Percentiles rank a stretch among this genome's conserved stretches.
These are phyloP conservation scores for Apogon talboti DNA, from an alignment of 2,797 vertebrate genomes.

Conservation along the genomic window DNA sequence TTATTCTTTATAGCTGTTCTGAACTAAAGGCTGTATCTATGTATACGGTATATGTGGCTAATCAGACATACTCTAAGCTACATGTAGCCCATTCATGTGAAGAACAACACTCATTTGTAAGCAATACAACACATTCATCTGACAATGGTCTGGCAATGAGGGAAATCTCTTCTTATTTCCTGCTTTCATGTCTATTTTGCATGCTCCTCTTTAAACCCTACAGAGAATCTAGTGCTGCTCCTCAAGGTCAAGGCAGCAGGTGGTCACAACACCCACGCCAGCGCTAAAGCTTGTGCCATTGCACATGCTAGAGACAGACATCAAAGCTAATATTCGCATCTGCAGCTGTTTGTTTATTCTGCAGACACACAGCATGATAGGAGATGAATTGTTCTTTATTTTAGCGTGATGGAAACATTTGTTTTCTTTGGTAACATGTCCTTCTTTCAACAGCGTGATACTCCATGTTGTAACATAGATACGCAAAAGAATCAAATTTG, in stretches of 20 bases:
- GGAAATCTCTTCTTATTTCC: constrained; percentile 43
- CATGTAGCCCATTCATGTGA: not conserved
- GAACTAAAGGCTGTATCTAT: too few relatives aligned
- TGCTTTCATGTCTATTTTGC: constrained; percentile 53
- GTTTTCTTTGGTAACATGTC: constrained; percentile 47
- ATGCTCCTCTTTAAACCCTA: constrained; percentile 42
- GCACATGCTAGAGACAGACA: constrained; percentile 53
- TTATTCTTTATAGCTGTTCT: too few relatives aligned
- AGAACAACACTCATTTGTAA: constrained; percentile 47
- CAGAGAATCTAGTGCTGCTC: constrained; percentile 42
- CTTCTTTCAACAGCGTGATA: constrained; percentile 60
- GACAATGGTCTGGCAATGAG: constrained; percentile 36
- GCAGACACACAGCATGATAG: constrained; percentile 30
- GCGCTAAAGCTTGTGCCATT: constrained; percentile 40
- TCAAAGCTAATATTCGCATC: constrained; percentile 59
- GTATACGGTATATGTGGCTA: too few relatives aligned
- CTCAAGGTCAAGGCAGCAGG: constrained; percentile 73
- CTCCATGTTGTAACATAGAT: constrained; percentile 51
- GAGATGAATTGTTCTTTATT: constrained; percentile 70
- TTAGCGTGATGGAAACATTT: constrained; percentile 42
- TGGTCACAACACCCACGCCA: constrained; percentile 67
- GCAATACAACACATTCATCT: constrained; percentile 35
- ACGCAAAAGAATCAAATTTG: constrained; percentile 42
- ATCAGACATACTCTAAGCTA: too few relatives aligned
- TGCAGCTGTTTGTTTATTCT: constrained; percentile 67